A percentile compares a stretch with the other conserved stretches of the same genome.
Evolutionary conservation across 2,113 vertebrate species (phyloP).

Genomic region (mouse (Mus musculus)): GRCm39 chr10:34071001-34071500

Average conservation of each 20-base stretch:
- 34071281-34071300: neutral
- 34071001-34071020: neutral
- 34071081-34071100: neutral
- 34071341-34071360: neutral
- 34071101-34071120: neutral
- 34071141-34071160: neutral
- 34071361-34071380: neutral
- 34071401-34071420: neutral
- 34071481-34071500: neutral
- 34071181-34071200: neutral
- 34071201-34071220: rapidly evolving
- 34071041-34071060: neutral
- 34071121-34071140: neutral
- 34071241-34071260: neutral
- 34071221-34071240: neutral
- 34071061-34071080: neutral
- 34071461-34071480: neutral
- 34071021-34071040: neutral
- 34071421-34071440: neutral
- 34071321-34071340: too few relatives aligned
- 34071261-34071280: neutral
- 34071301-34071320: neutral
- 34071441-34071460: neutral
- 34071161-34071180: rapidly evolving
- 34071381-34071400: neutral